phyloP scores from a whole-genome alignment of 2,113 vertebrate species.

The Tricholaema leucomelas region DNA sequence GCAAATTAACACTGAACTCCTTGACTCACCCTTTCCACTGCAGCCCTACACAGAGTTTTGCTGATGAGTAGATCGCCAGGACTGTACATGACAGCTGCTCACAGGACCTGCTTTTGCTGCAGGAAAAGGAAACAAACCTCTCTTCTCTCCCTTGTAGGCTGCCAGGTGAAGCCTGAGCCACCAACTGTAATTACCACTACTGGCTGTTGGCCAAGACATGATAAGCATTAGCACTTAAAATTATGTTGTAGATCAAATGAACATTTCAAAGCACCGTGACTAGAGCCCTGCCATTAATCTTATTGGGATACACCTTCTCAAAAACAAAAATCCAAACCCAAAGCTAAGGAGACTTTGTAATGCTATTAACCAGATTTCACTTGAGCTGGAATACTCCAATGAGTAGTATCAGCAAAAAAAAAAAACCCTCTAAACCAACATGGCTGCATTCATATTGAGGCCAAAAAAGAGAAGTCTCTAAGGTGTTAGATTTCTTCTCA shows the following conservation, averaged over 20 bases:
- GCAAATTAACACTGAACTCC: background rate
- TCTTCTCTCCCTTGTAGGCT: background rate
- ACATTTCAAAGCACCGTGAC: background rate
- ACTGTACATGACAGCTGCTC: background rate
- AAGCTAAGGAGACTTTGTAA: background rate
- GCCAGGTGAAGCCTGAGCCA: background rate
- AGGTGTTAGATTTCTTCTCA: slow-evolving; percentile 17
- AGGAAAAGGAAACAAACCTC: background rate
- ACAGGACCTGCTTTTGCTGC: background rate
- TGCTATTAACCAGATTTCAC: background rate
- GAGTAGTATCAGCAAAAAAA: background rate
- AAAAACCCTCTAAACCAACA: background rate
- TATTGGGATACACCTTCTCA: background rate
- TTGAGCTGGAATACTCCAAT: background rate
- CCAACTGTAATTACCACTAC: background rate
- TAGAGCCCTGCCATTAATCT: background rate
- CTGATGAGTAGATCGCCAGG: background rate
- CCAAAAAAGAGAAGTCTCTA: background rate
- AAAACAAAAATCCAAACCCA: background rate
- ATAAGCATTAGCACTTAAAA: background rate
- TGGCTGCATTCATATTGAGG: background rate
- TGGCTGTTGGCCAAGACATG: background rate
- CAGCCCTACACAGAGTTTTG: background rate
- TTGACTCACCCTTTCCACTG: background rate
- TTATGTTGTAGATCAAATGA: background rate